phyloP scores from a whole-genome alignment of 1,140 invertebrate genomes.

The Hormaphis cornu region DNA sequence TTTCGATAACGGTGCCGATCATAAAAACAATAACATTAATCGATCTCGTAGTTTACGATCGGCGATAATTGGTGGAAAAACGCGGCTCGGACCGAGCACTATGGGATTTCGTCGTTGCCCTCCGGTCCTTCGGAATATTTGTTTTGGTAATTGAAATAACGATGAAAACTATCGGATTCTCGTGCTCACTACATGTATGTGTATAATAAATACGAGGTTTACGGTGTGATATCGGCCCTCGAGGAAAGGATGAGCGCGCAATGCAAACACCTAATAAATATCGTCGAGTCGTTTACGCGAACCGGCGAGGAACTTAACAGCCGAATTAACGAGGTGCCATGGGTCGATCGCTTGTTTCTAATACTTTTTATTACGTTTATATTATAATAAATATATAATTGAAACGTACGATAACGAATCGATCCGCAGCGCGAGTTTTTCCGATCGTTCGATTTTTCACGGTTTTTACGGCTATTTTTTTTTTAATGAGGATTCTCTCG shows the following conservation, averaged over 20 bases:
- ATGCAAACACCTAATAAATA: conserved; percentile 24
- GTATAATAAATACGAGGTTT: too few relatives aligned
- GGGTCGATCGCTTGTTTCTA: too few relatives aligned
- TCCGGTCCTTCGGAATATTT: background rate
- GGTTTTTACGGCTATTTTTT: background rate
- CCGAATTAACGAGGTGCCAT: too few relatives aligned
- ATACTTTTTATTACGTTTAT: background rate
- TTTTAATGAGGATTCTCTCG: conserved; percentile 11
- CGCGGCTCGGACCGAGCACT: background rate
- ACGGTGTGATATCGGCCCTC: background rate
- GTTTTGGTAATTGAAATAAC: conserved; percentile 27
- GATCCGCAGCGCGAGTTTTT: background rate
- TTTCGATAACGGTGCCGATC: background rate
- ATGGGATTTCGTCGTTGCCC: conserved; percentile 8
- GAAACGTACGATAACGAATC: conserved; percentile 13
- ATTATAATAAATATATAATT: background rate
- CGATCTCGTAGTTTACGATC: background rate
- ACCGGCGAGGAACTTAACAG: too few relatives aligned
- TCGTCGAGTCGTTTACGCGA: too few relatives aligned
- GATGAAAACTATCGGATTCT: background rate
- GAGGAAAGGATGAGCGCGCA: background rate
- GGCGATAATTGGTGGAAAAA: conserved; percentile 17
- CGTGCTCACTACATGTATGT: background rate
- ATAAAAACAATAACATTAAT: background rate
- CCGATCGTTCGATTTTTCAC: background rate